Evolutionary conservation across 2,113 vertebrate genomes (phyloP).

Genomic region (Paradoxurus hermaphroditus): DNA sequence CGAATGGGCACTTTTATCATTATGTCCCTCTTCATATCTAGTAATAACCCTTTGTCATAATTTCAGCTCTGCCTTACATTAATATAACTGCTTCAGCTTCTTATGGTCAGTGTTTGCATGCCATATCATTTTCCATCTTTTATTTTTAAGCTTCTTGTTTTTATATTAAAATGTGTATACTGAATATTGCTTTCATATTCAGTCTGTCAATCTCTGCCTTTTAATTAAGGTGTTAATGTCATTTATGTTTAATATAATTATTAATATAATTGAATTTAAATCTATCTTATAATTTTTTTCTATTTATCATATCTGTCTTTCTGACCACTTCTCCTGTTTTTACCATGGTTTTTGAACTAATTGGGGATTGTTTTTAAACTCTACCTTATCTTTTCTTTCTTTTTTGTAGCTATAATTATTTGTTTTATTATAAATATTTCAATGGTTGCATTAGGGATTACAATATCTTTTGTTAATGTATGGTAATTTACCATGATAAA

Average conservation of each 20-base stretch:
- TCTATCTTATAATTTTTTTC: not conserved
- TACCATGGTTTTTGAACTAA: not conserved
- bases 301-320: not conserved
- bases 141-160: not conserved
- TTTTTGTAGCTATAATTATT: not conserved
- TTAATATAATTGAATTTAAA: not conserved
- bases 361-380: not conserved
- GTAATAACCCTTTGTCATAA: not conserved
- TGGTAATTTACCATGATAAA: not conserved
- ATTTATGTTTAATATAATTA: constrained; percentile 25
- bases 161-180: not conserved
- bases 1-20: not conserved
- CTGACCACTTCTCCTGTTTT: not conserved
- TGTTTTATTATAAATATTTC: not conserved
- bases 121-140: not conserved
- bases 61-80: not conserved
- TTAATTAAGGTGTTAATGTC: not conserved
- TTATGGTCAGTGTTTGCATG: not conserved
- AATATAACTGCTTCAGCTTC: not conserved
- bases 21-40: not conserved
- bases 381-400: not conserved
- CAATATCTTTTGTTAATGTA: not conserved
- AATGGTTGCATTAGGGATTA: not conserved
- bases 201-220: not conserved
- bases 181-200: not conserved